These are phyloP conservation scores for Eremobia ochroleuca DNA, from an alignment of 2,888 invertebrate species.

Conservation along the genomic window DNA sequence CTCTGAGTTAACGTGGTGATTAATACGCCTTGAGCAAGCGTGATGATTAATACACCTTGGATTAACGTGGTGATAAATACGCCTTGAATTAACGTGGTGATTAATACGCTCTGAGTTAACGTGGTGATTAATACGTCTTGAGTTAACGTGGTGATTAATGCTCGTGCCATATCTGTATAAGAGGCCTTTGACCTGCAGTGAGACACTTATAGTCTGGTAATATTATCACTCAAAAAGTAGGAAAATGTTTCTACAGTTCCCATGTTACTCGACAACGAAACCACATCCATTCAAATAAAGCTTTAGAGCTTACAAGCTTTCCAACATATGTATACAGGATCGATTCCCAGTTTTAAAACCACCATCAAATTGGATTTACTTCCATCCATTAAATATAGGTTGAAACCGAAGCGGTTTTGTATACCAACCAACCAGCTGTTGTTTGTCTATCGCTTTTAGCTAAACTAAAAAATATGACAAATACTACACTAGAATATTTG, in stretches of 20 bases:
- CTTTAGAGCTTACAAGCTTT: constrained; percentile 15
- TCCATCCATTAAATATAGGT: constrained; percentile 52
- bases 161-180: background rate
- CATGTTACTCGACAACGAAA: background rate
- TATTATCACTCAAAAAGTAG: background rate
- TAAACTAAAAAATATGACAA: constrained; percentile 26
- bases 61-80: too few species aligned
- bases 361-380: constrained; percentile 54
- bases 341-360: constrained; percentile 42
- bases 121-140: too few species aligned
- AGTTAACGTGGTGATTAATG: too few species aligned
- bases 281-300: constrained; percentile 15
- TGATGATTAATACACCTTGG: too few species aligned
- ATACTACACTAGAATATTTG: background rate
- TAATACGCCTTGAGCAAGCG: too few species aligned
- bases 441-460: constrained; percentile 23
- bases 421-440: constrained; percentile 38
- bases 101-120: too few species aligned
- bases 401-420: constrained; percentile 46
- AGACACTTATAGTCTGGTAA: too few species aligned
- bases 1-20: too few species aligned
- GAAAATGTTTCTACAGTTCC: background rate
- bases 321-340: constrained; percentile 29
- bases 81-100: too few species aligned
- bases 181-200: too few species aligned